These are phyloP conservation scores for Apus apus DNA, from an alignment of 2,113 vertebrate genomes.

Conservation along the genomic window DNA sequence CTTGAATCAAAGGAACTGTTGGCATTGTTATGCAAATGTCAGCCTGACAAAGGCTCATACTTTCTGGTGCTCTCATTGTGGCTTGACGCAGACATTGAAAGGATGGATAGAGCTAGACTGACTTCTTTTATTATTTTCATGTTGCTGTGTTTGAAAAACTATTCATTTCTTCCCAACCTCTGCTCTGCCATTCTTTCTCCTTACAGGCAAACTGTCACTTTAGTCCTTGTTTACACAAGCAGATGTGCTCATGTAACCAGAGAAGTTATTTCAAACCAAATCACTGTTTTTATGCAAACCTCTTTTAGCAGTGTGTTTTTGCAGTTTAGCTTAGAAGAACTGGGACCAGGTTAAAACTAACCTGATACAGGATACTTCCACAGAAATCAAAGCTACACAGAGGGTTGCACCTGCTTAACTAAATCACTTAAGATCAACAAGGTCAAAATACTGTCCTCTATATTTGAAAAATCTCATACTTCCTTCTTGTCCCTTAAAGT, in stretches of 20 bases:
- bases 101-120: not conserved
- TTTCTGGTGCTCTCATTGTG: not conserved
- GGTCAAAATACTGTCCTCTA: not conserved
- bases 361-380: not conserved
- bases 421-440: not conserved
- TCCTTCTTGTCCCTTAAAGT: not conserved
- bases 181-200: not conserved
- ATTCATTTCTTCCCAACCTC: not conserved
- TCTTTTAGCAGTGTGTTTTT: not conserved
- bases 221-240: not conserved
- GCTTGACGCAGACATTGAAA: not conserved
- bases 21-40: not conserved
- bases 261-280: not conserved
- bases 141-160: not conserved
- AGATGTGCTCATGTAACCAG: not conserved
- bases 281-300: not conserved
- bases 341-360: not conserved
- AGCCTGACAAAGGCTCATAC: not conserved
- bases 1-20: not conserved
- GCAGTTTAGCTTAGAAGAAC: not conserved
- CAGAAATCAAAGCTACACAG: not conserved
- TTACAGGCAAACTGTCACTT: not conserved
- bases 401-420: not conserved
- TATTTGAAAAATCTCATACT: not conserved
- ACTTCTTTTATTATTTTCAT: not conserved